Evolutionary conservation across 2,888 invertebrate genomes (phyloP).

Genomic region (Drosophila colorata): DNA sequence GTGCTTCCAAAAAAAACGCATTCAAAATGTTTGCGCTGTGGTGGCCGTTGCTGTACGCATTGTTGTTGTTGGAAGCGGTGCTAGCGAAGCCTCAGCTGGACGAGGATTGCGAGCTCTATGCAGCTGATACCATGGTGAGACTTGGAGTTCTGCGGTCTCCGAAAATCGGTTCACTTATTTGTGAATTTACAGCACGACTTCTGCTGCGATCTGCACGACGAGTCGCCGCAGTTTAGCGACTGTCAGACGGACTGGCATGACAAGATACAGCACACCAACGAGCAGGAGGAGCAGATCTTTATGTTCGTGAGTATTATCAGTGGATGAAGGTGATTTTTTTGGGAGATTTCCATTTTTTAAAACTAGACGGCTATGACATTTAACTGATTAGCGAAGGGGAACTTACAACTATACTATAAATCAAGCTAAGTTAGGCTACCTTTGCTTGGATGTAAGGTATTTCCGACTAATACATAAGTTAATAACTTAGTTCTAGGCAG

Average conservation of each 20-base stretch:
- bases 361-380: too few species aligned
- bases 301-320: slow-evolving; percentile 64
- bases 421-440: too few species aligned
- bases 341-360: background rate
- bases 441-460: background rate
- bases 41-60: background rate
- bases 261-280: slow-evolving; percentile 45
- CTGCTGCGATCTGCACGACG: slow-evolving; percentile 77
- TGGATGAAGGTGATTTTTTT: too few species aligned
- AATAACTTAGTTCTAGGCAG: too few species aligned
- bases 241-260: slow-evolving; percentile 69
- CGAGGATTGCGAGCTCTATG: slow-evolving; percentile 70
- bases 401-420: too few species aligned
- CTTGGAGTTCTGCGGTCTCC: too few species aligned
- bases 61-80: slow-evolving; percentile 12
- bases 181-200: slow-evolving; percentile 68
- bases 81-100: slow-evolving; percentile 31
- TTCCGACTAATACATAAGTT: too few species aligned
- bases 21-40: slow-evolving; percentile 26
- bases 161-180: background rate
- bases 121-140: slow-evolving; percentile 67
- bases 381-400: too few species aligned
- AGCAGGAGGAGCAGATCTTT: slow-evolving; percentile 51
- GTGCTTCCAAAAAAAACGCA: background rate
- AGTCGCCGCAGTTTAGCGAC: slow-evolving; percentile 56